These are phyloP conservation scores for Anolis carolinensis DNA, from an alignment of 2,113 vertebrate genomes.

Conservation along the genomic window DNA sequence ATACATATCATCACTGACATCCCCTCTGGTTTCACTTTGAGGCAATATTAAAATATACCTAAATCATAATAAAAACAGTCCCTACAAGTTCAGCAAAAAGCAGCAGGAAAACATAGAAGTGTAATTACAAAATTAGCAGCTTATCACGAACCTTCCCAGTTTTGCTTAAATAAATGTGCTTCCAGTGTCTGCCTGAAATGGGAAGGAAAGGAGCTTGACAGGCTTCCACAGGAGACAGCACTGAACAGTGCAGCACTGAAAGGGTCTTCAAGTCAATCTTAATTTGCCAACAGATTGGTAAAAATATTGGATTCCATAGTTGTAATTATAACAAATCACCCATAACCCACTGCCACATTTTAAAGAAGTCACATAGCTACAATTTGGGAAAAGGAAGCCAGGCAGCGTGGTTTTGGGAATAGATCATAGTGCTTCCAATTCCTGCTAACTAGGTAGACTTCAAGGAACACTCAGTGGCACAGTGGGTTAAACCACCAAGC, in stretches of 20 bases:
- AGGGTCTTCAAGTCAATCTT: background rate
- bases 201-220: background rate
- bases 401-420: background rate
- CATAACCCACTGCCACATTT: background rate
- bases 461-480: too few relatives aligned
- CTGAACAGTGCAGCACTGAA: background rate
- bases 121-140: background rate
- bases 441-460: background rate
- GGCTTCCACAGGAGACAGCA: background rate
- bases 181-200: background rate
- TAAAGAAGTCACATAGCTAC: conserved; percentile 19
- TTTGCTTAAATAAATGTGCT: background rate
- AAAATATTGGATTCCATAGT: background rate
- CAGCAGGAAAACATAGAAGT: background rate
- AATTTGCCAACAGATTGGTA: background rate
- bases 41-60: background rate
- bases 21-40: background rate
- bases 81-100: background rate
- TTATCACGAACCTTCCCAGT: background rate
- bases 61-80: background rate
- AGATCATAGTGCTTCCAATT: too few relatives aligned
- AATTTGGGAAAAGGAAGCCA: background rate
- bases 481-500: too few relatives aligned
- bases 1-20: background rate
- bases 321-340: background rate